phyloP scores from a whole-genome alignment of 2,888 invertebrate species.

The Serrognathus titanus region DNA sequence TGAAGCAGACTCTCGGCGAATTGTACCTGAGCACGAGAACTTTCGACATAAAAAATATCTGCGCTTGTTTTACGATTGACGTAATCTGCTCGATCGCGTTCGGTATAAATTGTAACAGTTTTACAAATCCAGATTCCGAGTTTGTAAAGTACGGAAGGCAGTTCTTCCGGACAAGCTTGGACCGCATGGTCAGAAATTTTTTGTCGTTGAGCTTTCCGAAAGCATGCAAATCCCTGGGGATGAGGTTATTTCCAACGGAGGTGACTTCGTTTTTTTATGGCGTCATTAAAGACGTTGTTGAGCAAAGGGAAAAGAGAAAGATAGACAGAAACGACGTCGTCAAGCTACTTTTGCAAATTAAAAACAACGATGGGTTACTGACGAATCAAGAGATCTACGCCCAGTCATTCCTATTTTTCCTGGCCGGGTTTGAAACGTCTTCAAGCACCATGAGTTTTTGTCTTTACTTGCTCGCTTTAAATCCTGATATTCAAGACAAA shows the following conservation, averaged over 20 bases:
- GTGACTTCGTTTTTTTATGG: neutral
- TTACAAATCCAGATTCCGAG: constrained; percentile 19
- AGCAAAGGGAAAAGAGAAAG: neutral
- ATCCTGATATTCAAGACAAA: constrained; percentile 44
- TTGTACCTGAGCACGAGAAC: neutral
- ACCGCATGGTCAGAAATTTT: neutral
- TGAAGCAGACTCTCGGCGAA: neutral
- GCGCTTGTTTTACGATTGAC: constrained; percentile 4
- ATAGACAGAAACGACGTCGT: constrained; percentile 7
- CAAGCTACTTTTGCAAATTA: constrained; percentile 7
- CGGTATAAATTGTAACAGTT: constrained; percentile 7
- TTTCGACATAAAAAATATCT: neutral
- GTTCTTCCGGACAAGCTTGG: neutral
- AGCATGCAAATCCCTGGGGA: neutral
- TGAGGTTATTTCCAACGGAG: neutral
- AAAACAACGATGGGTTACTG: neutral
- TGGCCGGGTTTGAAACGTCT: constrained; percentile 46
- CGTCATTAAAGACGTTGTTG: constrained; percentile 1
- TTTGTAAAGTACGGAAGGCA: neutral
- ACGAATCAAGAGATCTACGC: constrained; percentile 34
- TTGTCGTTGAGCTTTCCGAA: neutral
- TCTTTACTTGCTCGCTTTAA: constrained; percentile 39
- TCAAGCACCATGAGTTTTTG: constrained; percentile 38
- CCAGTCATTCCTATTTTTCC: constrained; percentile 35
- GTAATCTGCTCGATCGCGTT: constrained; percentile 9